A percentile compares a stretch with the other conserved stretches of the same genome.
phyloP scores from a whole-genome alignment of 1,140 invertebrate species.

The Mamestra configurata region DNA sequence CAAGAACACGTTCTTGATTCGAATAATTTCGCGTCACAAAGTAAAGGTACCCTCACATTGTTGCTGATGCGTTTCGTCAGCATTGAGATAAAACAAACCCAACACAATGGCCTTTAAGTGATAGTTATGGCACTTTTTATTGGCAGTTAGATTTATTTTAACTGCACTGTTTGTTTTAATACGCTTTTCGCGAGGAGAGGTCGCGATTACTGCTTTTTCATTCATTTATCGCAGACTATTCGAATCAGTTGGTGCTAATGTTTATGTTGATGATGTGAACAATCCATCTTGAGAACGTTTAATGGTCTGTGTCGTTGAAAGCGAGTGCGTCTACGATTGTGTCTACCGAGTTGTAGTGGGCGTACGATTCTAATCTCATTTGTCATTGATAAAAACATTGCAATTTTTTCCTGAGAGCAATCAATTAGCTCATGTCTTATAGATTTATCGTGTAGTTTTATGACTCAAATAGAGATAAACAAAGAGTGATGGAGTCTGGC shows the following conservation, averaged over 20 bases:
- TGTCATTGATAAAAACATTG: background rate
- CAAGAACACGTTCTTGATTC: conserved; percentile 58
- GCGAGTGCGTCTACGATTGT: background rate
- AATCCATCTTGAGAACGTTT: conserved; percentile 12
- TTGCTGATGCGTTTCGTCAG: conserved; percentile 72
- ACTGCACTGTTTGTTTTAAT: conserved; percentile 88
- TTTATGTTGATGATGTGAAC: conserved; percentile 36
- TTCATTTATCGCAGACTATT: conserved; percentile 66
- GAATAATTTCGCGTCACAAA: conserved; percentile 64
- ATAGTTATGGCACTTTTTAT: conserved; percentile 89
- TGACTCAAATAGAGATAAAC: background rate
- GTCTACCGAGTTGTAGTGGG: conserved; percentile 7
- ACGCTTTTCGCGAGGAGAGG: conserved; percentile 84
- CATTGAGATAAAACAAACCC: conserved; percentile 75
- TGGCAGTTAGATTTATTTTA: conserved; percentile 89
- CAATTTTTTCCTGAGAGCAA: background rate
- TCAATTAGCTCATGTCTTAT: conserved; percentile 14
- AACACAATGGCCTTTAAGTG: conserved; percentile 87
- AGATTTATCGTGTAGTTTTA: background rate
- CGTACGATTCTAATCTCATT: background rate
- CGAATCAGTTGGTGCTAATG: conserved; percentile 1
- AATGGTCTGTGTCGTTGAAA: conserved; percentile 25
- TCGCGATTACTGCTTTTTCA: conserved; percentile 80
- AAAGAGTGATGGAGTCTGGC: background rate
- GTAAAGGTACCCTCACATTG: conserved; percentile 66